phyloP scores from a whole-genome alignment of 1,140 invertebrate genomes.

The Alviniconcha marisindica region DNA sequence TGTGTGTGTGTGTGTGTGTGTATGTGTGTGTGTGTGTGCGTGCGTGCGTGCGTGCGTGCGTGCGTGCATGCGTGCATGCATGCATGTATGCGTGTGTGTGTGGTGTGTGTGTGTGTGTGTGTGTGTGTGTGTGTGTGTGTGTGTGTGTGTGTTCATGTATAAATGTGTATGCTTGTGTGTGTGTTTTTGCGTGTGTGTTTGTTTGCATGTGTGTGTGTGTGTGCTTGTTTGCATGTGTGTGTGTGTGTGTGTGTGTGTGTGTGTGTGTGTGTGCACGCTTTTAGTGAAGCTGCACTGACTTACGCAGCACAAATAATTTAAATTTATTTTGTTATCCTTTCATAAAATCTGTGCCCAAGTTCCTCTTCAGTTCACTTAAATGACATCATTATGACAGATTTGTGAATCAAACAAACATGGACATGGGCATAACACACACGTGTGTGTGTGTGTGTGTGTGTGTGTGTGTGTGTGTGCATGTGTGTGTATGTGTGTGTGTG shows the following conservation, averaged over 20 bases:
- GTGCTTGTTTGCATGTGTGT: not conserved
- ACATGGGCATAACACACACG: too few relatives aligned
- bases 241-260: not conserved
- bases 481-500: not conserved
- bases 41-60: not conserved
- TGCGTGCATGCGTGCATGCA: not conserved
- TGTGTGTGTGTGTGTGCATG: too few relatives aligned
- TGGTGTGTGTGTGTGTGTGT: not conserved
- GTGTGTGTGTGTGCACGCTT: not conserved
- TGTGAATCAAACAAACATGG: too few relatives aligned
- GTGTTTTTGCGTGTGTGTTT: too few relatives aligned
- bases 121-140: not conserved
- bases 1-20: not conserved
- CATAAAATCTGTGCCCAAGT: too few relatives aligned
- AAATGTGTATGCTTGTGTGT: too few relatives aligned
- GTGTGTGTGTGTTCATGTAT: not conserved
- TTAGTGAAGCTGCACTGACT: too few relatives aligned
- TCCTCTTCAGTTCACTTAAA: too few relatives aligned
- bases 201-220: not conserved
- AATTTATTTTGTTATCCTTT: too few relatives aligned
- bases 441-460: too few relatives aligned
- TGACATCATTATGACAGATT: too few relatives aligned
- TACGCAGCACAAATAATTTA: too few relatives aligned
- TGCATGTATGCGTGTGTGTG: not conserved
- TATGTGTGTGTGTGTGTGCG: not conserved